These are phyloP conservation scores for Pseudomugil tenellus DNA, from an alignment of 2,797 vertebrate species.

Conservation along the genomic window DNA sequence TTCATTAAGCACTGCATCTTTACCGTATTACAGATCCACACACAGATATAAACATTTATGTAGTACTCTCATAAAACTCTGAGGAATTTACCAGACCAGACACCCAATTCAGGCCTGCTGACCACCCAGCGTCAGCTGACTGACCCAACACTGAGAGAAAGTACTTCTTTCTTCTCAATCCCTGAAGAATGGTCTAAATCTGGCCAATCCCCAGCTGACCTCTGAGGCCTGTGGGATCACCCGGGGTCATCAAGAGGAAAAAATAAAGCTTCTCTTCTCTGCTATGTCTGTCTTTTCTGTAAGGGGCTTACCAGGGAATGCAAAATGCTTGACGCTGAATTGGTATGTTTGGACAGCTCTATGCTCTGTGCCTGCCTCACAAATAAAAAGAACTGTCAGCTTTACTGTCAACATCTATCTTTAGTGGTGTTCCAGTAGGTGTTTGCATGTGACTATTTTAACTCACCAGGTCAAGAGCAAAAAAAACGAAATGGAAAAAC, in stretches of 20 bases:
- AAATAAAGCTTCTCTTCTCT: slow-evolving; percentile 50
- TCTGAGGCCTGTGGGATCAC: slow-evolving; percentile 60
- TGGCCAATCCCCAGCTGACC: slow-evolving; percentile 71
- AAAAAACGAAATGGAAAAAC: not conserved
- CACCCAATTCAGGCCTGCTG: slow-evolving; percentile 50
- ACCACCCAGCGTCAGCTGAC: slow-evolving; percentile 73
- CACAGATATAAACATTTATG: not conserved
- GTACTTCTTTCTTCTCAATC: slow-evolving; percentile 60
- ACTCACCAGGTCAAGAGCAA: not conserved
- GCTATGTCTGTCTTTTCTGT: slow-evolving; percentile 22
- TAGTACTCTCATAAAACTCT: slow-evolving; percentile 22
- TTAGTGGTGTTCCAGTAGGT: not conserved
- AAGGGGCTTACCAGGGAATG: slow-evolving; percentile 23
- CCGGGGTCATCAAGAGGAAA: slow-evolving; percentile 65
- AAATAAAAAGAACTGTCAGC: slow-evolving; percentile 16
- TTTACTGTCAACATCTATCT: slow-evolving; percentile 6
- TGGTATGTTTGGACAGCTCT: slow-evolving; percentile 50
- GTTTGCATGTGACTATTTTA: not conserved
- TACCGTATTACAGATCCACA: slow-evolving; percentile 1
- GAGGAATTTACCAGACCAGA: slow-evolving; percentile 45
- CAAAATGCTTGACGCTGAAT: slow-evolving; percentile 47
- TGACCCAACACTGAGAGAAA: slow-evolving; percentile 59
- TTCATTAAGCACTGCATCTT: not conserved
- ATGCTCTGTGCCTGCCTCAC: slow-evolving; percentile 33
- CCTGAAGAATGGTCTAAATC: slow-evolving; percentile 72